Conservation (phyloP, 2,888 invertebrate genomes). For the Sisyra nigra region DNA sequence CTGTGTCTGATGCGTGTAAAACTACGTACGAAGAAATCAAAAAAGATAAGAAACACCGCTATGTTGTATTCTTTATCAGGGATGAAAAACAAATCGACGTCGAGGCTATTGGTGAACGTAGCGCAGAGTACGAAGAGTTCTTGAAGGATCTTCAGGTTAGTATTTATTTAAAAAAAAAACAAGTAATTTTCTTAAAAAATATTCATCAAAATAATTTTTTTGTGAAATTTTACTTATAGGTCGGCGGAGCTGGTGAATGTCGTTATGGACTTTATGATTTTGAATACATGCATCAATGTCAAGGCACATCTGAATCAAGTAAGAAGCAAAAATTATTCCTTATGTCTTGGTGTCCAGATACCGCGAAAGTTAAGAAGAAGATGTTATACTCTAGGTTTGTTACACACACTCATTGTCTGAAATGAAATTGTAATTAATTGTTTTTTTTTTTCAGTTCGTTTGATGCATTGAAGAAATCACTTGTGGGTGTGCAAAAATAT, state of each 20-base stretch:
- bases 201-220: too few species aligned
- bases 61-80: conserved; percentile 90
- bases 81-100: conserved; percentile 94
- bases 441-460: conserved; percentile 85
- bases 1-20: conserved; percentile 89
- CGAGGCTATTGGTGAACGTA: conserved; percentile 77
- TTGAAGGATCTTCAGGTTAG: conserved; percentile 72
- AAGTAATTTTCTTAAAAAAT: too few species aligned
- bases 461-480: conserved; percentile 91
- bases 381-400: conserved; percentile 60
- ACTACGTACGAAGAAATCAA: conserved; percentile 93
- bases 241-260: conserved; percentile 85
- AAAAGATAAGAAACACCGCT: conserved; percentile 94
- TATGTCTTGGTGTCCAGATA: conserved; percentile 98
- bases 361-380: conserved; percentile 83
- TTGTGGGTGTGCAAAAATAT: conserved; percentile 94
- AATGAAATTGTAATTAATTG: conserved; percentile 24
- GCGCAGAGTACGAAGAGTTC: conserved; percentile 88
- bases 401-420: background rate
- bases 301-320: conserved; percentile 90
- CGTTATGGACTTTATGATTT: conserved; percentile 98
- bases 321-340: conserved; percentile 97
- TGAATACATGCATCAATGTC: conserved; percentile 94
- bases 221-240: too few species aligned
- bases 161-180: background rate